phyloP scores from a whole-genome alignment of 2,113 vertebrate species.

The Poecilia latipinna region DNA sequence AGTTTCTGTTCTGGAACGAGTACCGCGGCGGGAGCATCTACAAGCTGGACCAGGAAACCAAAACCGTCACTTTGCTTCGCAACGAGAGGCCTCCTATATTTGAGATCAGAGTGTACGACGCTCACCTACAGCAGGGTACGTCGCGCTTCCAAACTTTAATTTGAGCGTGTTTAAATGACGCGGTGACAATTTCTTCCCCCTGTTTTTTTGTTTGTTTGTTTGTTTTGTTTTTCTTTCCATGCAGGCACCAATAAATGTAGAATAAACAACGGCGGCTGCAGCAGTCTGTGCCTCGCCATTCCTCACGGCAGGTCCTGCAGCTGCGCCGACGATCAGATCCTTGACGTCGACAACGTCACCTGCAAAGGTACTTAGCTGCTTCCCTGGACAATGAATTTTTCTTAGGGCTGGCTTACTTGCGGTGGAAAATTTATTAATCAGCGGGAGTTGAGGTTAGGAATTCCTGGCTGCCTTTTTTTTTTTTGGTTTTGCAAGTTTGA shows the following conservation, averaged over 20 bases:
- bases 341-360: slow-evolving; percentile 86
- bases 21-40: slow-evolving; percentile 95
- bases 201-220: too few relatives aligned
- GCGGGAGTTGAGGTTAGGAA: slow-evolving; percentile 27
- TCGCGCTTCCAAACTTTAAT: neutral
- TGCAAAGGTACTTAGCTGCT: slow-evolving; percentile 85
- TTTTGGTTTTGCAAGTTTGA: slow-evolving; percentile 22
- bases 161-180: neutral
- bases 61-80: slow-evolving; percentile 88
- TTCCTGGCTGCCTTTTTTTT: slow-evolving; percentile 1
- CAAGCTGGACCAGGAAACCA: slow-evolving; percentile 87
- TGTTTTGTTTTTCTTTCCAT: neutral
- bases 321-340: slow-evolving; percentile 93
- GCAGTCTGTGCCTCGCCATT: slow-evolving; percentile 92
- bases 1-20: slow-evolving; percentile 96
- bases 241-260: slow-evolving; percentile 91
- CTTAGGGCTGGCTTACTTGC: slow-evolving; percentile 3
- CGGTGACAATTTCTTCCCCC: neutral
- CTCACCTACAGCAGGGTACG: slow-evolving; percentile 94
- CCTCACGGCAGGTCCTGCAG: slow-evolving; percentile 88
- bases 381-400: slow-evolving; percentile 23
- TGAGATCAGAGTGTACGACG: slow-evolving; percentile 97
- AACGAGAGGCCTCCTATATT: slow-evolving; percentile 95
- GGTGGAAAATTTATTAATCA: slow-evolving; percentile 43
- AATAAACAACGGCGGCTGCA: slow-evolving; percentile 93